Evolutionary conservation across 2,113 vertebrate species (phyloP).

Genomic region (Irena cyanogastra): DNA sequence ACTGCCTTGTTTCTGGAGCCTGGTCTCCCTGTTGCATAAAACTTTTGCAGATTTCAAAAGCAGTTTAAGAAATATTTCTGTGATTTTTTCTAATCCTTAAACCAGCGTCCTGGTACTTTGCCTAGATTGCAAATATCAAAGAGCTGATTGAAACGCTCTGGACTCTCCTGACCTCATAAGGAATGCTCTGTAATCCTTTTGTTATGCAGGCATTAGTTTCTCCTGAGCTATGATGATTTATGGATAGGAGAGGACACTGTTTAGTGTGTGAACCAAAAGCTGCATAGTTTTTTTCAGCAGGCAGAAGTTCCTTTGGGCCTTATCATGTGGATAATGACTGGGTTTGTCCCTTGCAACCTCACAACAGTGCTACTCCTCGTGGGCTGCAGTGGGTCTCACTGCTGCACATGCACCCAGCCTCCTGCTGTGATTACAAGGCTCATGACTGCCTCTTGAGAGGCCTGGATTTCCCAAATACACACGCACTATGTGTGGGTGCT

Average conservation of each 20-base stretch:
- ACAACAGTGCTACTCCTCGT: fast-evolving
- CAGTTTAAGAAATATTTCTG: background rate
- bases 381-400: background rate
- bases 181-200: background rate
- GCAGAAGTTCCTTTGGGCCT: background rate
- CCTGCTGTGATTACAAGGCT: background rate
- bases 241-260: background rate
- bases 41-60: background rate
- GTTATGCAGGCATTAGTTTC: background rate
- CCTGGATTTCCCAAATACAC: background rate
- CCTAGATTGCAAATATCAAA: background rate
- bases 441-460: background rate
- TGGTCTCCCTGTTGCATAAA: background rate
- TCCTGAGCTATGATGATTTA: background rate
- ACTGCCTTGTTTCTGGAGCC: background rate
- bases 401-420: fast-evolving
- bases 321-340: background rate
- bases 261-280: background rate
- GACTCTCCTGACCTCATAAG: background rate
- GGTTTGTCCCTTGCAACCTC: background rate
- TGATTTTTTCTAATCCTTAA: background rate
- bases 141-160: background rate
- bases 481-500: background rate
- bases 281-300: background rate
- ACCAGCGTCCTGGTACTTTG: background rate